Evolutionary conservation across 2,113 vertebrate genomes (phyloP), one percentile per base, ranked within the genome.

Genomic region (Corythoichthys intestinalis): DNA sequence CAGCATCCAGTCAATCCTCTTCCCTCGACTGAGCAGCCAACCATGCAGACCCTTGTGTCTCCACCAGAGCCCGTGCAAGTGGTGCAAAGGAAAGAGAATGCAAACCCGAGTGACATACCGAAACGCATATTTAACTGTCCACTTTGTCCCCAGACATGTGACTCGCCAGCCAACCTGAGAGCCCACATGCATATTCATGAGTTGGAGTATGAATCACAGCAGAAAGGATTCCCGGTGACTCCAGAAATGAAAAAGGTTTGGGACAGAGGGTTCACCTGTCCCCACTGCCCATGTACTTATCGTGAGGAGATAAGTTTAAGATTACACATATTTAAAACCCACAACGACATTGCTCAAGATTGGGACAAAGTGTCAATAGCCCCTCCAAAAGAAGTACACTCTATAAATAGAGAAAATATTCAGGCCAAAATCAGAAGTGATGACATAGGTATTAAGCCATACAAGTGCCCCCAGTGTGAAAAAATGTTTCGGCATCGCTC

Each of bases 401-500:
- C 67, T 4, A 66, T 81, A 54, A 82, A 49, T n/a, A 68, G 14
- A 49, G 83, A 88, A 20, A 80, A 79, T 20, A 35, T 76, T 2
- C 79, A 73, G 46, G 80, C 34, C 58, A 81, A 86, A 38, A 63
- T 66, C 73, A 71, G 20, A 59, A 72, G 17, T 0, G 90, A 91
- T 20, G 59, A 66, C 20, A 2, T 69, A 4, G 84, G 72, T 44
- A 44, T 85, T 14, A 92, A 88, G 70, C 81, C 80, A 0, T 82
- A 90, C 53, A 88, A 81, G 66, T 93, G 92, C 73, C 75, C 75
- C 2, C 89, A 93, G 57, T 93, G 92, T 61, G 91, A 83, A 2
- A 92, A 92, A 77, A 70, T 77, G 2, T 93, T 93, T 79, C 91
- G 89, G 53, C 91, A 92, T 66, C 90, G 90, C 14, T 93, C 92